Evolutionary conservation across 2,113 vertebrate genomes (phyloP), one percentile per base, ranked within the genome.

Genomic region (Atlantisia rogersi): DNA sequence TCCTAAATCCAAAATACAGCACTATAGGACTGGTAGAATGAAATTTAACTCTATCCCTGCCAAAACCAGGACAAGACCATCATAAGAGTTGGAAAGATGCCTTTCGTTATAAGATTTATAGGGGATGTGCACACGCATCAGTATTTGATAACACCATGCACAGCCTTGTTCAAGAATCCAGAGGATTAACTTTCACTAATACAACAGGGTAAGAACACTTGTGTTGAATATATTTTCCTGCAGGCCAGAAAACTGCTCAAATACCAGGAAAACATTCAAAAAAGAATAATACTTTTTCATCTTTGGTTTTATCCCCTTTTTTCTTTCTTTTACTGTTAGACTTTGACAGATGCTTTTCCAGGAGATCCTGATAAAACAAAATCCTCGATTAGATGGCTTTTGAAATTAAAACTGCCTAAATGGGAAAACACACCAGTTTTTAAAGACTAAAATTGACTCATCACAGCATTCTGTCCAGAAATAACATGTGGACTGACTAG

Each of bases 401-500:
- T 93, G 60, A 96, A 97, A 97, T 97, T 97, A 97, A 97, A 97
- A 87, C 50, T 64, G 25, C 56, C 73, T 64, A 77, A 86, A 86
- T 26, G 15, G 73, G 63, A 19, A 92, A 86, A 75, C 12, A 10
- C 16, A 86, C 58, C 28, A 37, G 17, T 97, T 71, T 85, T 71
- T 82, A 92, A 94, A 96, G 89, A 93, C 70, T 93, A 22, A 89
- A 97, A 97, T 92, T 79, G 94, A 97, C 93, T 97, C 93, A 85
- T 94, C 92, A 95, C 59, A 93, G 73, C 50, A 77, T 77, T 86
- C 92, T 95, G 70, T 96, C 94, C 94, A 89, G 84, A 97, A 94
- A 96, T 96, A 97, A 97, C 90, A 95, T 97, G 89, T 95, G 81
- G 90, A 95, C 82, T 87, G 95, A 92, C 56, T 39, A 96, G 94